Base-by-base conservation (phyloP, 1,140 invertebrate genomes). In the Papilio polytes region DNA sequence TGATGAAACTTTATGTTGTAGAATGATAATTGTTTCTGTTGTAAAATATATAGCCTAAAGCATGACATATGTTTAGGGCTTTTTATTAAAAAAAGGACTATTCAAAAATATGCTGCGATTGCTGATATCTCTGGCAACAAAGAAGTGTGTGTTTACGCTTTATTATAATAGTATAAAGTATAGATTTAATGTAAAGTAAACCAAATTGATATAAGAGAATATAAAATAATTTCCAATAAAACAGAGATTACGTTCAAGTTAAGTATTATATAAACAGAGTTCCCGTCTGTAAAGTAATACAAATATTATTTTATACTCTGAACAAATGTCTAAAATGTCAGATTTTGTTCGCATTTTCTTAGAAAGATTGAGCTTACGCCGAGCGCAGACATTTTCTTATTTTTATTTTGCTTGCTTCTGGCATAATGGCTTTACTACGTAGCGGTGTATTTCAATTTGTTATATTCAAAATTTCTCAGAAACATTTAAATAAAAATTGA, bases 1-100 rank as follows among this genome's bases (percentile, higher is more conserved):
- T 63, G 59, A 70, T 70, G 22, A 70, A 70, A 31, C 22, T 70
- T 70, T 70, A 15, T 36, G 6, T 36, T 70, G 63, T 7, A 70
- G 63, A 1, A 31, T 70, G 10, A 36, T 70, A 70, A 70, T 70
- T 70, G 26, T 70, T 70, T 70, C 13, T n/a, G n/a, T n/a, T n/a
- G n/a, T n/a, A n/a, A n/a, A n/a, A n/a, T n/a, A n/a, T n/a, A n/a
- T n/a, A n/a, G n/a, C n/a, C n/a, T n/a, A n/a, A n/a, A n/a, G n/a
- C n/a, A n/a, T n/a, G n/a, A n/a, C n/a, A n/a, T n/a, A n/a, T n/a
- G n/a, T n/a, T n/a, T n/a, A n/a, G n/a, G n/a, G n/a, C n/a, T n/a
- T n/a, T n/a, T n/a, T n/a, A n/a, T n/a, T n/a, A n/a, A n/a, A n/a
- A n/a, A n/a, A n/a, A n/a, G n/a, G n/a, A n/a, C n/a, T n/a, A n/a